Percentiles rank a stretch among this genome's conserved stretches.
Evolutionary conservation across 2,888 invertebrate genomes (phyloP).

Genomic region (Cephus pygmeus): DNA sequence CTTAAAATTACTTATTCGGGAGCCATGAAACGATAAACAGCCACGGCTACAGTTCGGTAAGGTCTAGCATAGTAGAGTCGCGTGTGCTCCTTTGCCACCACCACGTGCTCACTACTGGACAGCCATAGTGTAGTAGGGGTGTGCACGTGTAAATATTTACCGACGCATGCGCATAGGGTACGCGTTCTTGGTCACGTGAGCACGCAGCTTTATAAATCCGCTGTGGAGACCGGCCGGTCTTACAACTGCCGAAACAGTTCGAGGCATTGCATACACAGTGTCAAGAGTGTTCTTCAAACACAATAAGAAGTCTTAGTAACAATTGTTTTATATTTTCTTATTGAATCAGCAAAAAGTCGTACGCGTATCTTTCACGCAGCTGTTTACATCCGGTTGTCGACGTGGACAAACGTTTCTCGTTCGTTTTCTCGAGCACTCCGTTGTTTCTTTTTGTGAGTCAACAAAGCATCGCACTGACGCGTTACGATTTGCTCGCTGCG

Average conservation of each 20-base stretch:
- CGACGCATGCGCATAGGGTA: slow-evolving; percentile 52
- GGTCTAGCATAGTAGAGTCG: background rate
- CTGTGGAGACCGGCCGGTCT: slow-evolving; percentile 59
- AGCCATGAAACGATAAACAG: background rate
- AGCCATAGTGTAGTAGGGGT: slow-evolving; percentile 19
- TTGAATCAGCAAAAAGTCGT: background rate
- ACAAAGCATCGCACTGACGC: background rate
- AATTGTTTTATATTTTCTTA: background rate
- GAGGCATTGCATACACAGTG: slow-evolving; percentile 4
- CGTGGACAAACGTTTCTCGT: background rate
- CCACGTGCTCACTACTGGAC: background rate
- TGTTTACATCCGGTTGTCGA: background rate
- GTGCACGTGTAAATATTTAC: slow-evolving; percentile 62
- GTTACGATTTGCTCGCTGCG: background rate
- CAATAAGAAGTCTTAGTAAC: background rate
- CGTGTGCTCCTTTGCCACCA: slow-evolving; percentile 4
- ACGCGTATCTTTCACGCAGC: background rate
- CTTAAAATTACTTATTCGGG: background rate
- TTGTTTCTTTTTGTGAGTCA: background rate
- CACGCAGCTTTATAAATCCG: slow-evolving; percentile 55
- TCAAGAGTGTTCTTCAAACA: background rate
- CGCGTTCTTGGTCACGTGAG: slow-evolving; percentile 54
- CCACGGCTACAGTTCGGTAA: background rate
- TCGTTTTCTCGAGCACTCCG: background rate
- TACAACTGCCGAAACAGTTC: slow-evolving; percentile 40